These are phyloP conservation scores for Agrotis clavis DNA, from an alignment of 2,888 invertebrate species.

Conservation along the genomic window DNA sequence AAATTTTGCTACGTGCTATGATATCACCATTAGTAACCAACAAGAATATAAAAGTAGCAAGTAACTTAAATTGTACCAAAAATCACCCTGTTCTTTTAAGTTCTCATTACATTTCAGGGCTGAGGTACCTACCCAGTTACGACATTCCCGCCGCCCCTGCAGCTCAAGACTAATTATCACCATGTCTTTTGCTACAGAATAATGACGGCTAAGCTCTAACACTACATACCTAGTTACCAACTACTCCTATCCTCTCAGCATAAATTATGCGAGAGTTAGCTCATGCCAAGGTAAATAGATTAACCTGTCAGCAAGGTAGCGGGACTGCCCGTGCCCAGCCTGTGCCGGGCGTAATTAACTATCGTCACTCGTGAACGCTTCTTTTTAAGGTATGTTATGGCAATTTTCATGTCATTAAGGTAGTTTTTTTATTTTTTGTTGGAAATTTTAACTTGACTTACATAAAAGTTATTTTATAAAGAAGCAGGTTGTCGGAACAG, in stretches of 20 bases:
- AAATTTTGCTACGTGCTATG: no score
- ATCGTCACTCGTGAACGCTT: constrained; percentile 3
- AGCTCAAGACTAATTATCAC: no score
- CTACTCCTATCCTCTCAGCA: background rate
- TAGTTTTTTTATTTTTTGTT: background rate
- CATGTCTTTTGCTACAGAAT: background rate
- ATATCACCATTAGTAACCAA: no score
- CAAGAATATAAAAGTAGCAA: no score
- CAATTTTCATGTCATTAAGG: background rate
- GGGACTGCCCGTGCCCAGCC: background rate
- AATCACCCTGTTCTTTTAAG: no score
- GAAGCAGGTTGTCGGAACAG: background rate
- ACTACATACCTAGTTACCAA: background rate
- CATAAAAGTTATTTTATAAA: background rate
- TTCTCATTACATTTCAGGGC: no score
- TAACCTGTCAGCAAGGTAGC: constrained; percentile 32
- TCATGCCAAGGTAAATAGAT: constrained; percentile 41
- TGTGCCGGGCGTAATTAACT: constrained; percentile 23
- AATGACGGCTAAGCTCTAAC: background rate
- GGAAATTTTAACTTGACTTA: background rate
- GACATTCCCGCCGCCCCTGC: no score
- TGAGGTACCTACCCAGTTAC: no score
- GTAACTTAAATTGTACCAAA: no score
- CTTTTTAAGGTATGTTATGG: background rate
- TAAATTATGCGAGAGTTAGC: constrained; percentile 20